Base-by-base conservation (phyloP, 2,113 vertebrate species). In the Mandrillus leucophaeus region DNA sequence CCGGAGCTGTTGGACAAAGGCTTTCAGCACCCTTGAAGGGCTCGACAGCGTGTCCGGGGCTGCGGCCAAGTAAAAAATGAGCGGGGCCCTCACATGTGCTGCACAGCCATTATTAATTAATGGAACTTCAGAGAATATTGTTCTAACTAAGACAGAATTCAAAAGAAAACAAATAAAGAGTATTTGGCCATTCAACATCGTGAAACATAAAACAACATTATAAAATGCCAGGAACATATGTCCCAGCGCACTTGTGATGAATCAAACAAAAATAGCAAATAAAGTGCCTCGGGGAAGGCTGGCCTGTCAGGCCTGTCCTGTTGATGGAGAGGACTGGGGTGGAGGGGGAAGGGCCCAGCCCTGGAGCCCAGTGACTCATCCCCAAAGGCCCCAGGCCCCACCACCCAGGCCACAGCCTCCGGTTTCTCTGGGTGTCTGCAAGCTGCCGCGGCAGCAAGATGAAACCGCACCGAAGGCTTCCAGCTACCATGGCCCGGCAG, bases 21-120 rank as follows among this genome's bases (percentile, higher is more conserved):
- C 94, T 98, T 97, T 98, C 97, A 97, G 97, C 97, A 92, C 97
- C 96, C 72, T 25, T 43, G 32, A 59, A 92, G 80, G 66, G 64
- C n/a, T 83, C 52, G 45, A 95, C 97, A 95, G 94, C 10, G 9
- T 30, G 45, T 76, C 91, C 30, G 9, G 96, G 87, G 97, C 93
- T 92, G 86, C 12, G 55, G 93, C 82, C 9, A 38, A 17, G 95
- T 97, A 96, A 97, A 89, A 97, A 96, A 96, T 93, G 96, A 98
- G 89, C 70, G 5, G 64, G 76, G 88, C 73, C 27, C 89, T 87
- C 96, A 97, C 97, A 97, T 97, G 96, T 97, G 98, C 94, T 82
- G 73, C 87, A 97, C 98, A 97, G 97, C 96, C 95, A 98, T 94
- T 97, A 95, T 95, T 97, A 97, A 98, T 98, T 98, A 98, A 97